Conservation (phyloP, 2,113 vertebrate species). For the Stigmatopora nigra region DNA sequence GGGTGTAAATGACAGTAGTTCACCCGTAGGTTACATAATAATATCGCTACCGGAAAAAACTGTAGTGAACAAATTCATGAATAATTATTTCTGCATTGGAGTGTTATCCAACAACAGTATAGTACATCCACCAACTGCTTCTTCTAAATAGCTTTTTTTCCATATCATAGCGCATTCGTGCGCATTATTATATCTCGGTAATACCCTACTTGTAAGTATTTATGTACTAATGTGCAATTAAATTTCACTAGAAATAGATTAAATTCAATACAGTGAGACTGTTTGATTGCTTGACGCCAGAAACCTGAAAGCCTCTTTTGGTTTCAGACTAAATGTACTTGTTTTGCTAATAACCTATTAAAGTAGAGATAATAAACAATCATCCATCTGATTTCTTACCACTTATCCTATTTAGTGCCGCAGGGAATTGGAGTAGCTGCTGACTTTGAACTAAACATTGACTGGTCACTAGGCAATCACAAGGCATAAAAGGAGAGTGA, state of each 20-base stretch:
- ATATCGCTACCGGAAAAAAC: constrained; percentile 19
- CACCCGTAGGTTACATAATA: constrained; percentile 9
- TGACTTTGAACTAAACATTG: neutral
- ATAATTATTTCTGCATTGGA: constrained; percentile 30
- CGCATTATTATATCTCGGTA: neutral
- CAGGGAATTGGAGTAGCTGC: neutral
- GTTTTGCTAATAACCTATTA: neutral
- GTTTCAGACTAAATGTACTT: neutral
- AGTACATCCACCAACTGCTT: neutral
- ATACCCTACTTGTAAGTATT: neutral
- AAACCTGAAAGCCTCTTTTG: neutral
- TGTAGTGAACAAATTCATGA: constrained; percentile 18
- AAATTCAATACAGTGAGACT: neutral
- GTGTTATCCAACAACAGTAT: constrained; percentile 9
- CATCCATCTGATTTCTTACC: neutral
- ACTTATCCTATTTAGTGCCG: neutral
- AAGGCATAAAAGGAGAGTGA: neutral
- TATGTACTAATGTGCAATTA: neutral
- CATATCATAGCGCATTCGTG: neutral
- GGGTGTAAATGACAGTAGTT: neutral
- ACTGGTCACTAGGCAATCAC: neutral
- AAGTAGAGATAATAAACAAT: neutral
- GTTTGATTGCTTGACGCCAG: neutral
- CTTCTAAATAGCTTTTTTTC: neutral
- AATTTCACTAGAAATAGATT: neutral